Percentiles rank a stretch among this genome's conserved stretches.
Evolutionary conservation across 1,140 invertebrate species (phyloP).

Genomic region (Amyelois transitella): DNA sequence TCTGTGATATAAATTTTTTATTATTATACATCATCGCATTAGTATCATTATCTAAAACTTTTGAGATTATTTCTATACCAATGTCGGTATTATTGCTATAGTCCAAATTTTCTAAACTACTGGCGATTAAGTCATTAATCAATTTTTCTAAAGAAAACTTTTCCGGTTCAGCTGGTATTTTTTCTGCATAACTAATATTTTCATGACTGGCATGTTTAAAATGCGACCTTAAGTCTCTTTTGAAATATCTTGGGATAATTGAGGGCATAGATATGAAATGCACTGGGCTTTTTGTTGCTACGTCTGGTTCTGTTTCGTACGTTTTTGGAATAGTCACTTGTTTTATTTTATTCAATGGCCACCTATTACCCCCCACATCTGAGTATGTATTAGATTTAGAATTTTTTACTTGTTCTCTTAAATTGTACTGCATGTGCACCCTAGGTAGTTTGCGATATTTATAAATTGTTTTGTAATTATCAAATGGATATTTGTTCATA

Average conservation of each 20-base stretch:
- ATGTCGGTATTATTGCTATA: background rate
- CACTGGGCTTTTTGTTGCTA: slow-evolving; percentile 12
- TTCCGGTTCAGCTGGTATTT: slow-evolving; percentile 14
- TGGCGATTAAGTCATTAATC: slow-evolving; percentile 43
- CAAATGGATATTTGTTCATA: slow-evolving; percentile 31
- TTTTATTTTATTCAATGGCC: slow-evolving; percentile 36
- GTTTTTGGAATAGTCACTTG: background rate
- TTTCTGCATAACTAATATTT: slow-evolving; percentile 19
- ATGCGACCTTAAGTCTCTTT: slow-evolving; percentile 34
- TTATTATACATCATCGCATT: background rate
- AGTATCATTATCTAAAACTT: background rate
- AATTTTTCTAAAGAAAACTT: slow-evolving; percentile 38
- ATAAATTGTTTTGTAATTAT: slow-evolving; percentile 39
- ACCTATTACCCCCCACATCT: slow-evolving; percentile 45
- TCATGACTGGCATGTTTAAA: slow-evolving; percentile 22
- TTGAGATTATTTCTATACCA: slow-evolving; percentile 8
- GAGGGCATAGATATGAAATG: slow-evolving; percentile 13
- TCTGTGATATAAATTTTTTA: background rate
- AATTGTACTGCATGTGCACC: slow-evolving; percentile 51
- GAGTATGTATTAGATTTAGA: slow-evolving; percentile 36
- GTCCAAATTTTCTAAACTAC: slow-evolving; percentile 20
- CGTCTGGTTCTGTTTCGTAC: slow-evolving; percentile 15
- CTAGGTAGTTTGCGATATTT: slow-evolving; percentile 50
- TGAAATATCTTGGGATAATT: slow-evolving; percentile 31
- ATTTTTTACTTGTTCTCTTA: slow-evolving; percentile 50